Percentiles rank a stretch among this genome's conserved stretches.
Evolutionary conservation across 2,888 invertebrate genomes (phyloP).

Genomic region (Lysandra bellargus): DNA sequence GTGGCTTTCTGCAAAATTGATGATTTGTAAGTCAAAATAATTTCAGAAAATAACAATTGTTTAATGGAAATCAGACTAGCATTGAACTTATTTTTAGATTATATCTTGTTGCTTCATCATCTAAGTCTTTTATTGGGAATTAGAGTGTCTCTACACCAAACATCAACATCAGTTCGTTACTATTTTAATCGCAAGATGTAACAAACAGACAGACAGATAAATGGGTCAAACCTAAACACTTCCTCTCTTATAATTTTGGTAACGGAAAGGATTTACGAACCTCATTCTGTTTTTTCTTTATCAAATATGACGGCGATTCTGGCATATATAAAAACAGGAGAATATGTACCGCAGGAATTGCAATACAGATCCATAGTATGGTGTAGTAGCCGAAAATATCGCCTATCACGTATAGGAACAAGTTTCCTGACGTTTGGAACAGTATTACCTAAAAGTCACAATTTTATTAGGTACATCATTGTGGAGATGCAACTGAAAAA

Average conservation of each 20-base stretch:
- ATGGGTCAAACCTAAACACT: no score
- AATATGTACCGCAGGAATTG: constrained; percentile 70
- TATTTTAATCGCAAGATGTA: no score
- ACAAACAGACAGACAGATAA: no score
- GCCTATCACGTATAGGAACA: constrained; percentile 74
- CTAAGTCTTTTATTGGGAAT: no score
- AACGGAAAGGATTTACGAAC: constrained; percentile 52
- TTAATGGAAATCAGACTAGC: no score
- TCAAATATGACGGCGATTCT: constrained; percentile 80
- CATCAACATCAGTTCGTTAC: no score
- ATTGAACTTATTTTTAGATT: no score
- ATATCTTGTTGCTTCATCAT: no score
- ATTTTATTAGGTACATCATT: not conserved
- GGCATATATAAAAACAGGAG: constrained; percentile 76
- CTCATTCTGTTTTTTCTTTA: constrained; percentile 60
- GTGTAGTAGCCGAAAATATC: constrained; percentile 69
- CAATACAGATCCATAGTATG: constrained; percentile 73
- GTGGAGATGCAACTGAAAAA: constrained; percentile 1
- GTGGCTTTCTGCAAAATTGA: constrained; percentile 55
- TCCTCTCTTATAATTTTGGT: no score
- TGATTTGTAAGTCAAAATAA: not conserved
- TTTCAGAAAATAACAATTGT: no score
- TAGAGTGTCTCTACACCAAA: no score
- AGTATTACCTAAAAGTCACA: constrained; percentile 55
- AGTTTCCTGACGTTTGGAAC: constrained; percentile 72